Percentiles rank a stretch among this genome's conserved stretches.
These are phyloP conservation scores for Cydia fagiglandana DNA, from an alignment of 1,140 invertebrate genomes.

Conservation along the genomic window DNA sequence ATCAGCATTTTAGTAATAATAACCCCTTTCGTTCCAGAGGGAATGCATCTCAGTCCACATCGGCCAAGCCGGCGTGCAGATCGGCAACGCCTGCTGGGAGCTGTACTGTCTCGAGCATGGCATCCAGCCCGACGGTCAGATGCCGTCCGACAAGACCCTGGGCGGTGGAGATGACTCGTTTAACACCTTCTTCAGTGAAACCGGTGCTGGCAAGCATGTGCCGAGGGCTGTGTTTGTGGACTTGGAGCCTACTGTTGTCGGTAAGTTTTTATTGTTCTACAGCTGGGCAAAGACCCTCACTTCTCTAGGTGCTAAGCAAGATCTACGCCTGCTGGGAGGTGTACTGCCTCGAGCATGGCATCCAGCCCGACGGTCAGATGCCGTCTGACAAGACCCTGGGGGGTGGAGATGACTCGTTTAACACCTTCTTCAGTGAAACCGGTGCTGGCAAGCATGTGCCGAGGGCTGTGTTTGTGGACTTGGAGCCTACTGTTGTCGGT, in stretches of 20 bases:
- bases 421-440: slow-evolving; percentile 91
- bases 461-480: slow-evolving; percentile 83
- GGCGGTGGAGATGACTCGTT: slow-evolving; percentile 87
- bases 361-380: slow-evolving; percentile 93
- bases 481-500: slow-evolving; percentile 80
- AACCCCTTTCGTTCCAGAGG: slow-evolving; percentile 75
- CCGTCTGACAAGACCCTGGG: slow-evolving; percentile 86
- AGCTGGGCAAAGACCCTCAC: too few relatives aligned
- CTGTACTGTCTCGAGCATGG: slow-evolving; percentile 94
- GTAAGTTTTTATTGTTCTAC: too few relatives aligned
- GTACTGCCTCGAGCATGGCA: slow-evolving; percentile 94
- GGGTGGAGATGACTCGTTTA: slow-evolving; percentile 87
- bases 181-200: slow-evolving; percentile 92
- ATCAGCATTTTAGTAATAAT: too few relatives aligned
- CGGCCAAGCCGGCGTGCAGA: slow-evolving; percentile 94
- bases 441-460: slow-evolving; percentile 87
- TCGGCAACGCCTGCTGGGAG: slow-evolving; percentile 93
- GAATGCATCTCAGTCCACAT: slow-evolving; percentile 94
- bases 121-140: slow-evolving; percentile 92
- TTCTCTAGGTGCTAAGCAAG: too few relatives aligned
- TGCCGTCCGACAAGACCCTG: slow-evolving; percentile 87
- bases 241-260: slow-evolving; percentile 80
- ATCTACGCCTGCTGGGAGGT: slow-evolving; percentile 90
- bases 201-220: slow-evolving; percentile 86
- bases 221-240: slow-evolving; percentile 84